A percentile compares a stretch with the other conserved stretches of the same genome.
phyloP scores from a whole-genome alignment of 2,888 invertebrate genomes.

The Pterobdella sp. region DNA sequence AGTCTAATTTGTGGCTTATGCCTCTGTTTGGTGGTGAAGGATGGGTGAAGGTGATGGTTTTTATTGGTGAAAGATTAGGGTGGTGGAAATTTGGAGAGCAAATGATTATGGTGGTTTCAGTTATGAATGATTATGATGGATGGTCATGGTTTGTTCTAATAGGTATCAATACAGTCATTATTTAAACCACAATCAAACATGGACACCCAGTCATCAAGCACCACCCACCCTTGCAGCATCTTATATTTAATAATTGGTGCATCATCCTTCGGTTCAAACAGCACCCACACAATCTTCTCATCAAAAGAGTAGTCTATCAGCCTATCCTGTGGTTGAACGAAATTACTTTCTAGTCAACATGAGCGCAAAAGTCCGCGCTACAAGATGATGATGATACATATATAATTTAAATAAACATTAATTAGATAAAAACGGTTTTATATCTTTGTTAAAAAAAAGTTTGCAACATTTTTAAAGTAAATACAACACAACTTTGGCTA shows the following conservation, averaged over 20 bases:
- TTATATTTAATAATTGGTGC: slow-evolving; percentile 1
- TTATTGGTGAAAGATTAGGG: background rate
- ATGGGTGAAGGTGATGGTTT: background rate
- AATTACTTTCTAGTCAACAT: no score
- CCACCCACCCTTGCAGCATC: background rate
- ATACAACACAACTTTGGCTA: no score
- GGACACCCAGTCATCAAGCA: no score
- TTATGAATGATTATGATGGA: background rate
- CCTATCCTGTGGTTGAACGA: background rate
- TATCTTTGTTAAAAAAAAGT: no score
- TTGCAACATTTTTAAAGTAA: no score
- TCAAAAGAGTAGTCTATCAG: background rate
- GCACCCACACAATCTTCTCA: background rate
- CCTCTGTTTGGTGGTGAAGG: background rate
- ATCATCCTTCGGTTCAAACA: background rate
- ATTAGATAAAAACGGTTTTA: no score
- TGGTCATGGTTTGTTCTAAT: background rate
- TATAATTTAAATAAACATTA: no score
- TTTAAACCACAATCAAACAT: no score
- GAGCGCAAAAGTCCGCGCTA: no score
- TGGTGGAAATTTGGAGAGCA: background rate
- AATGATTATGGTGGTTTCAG: background rate
- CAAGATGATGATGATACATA: no score
- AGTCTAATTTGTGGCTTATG: background rate
- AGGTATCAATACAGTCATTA: no score